Percentiles rank a stretch among this genome's conserved stretches.
These are phyloP conservation scores for Porites divaricata DNA, from an alignment of 92 coral and sea anemone genomes.

Conservation along the genomic window DNA sequence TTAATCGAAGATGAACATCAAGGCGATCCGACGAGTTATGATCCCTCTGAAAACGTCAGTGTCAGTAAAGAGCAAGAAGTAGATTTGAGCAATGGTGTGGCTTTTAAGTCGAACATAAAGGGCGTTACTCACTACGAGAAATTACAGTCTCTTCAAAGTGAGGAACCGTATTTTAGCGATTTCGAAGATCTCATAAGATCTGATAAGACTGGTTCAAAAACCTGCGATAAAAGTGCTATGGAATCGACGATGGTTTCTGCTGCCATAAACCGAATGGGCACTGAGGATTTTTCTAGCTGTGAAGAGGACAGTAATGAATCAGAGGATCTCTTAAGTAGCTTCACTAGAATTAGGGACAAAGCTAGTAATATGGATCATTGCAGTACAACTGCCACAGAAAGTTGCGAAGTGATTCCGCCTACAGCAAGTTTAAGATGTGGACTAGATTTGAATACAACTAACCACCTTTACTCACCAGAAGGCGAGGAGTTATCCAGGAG, in stretches of 20 bases:
- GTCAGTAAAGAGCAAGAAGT: background rate
- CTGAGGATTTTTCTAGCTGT: conserved; percentile 1
- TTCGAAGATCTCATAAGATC: background rate
- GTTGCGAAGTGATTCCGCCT: conserved; percentile 9
- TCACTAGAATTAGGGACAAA: conserved; percentile 22
- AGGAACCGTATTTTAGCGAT: background rate
- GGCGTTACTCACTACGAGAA: background rate
- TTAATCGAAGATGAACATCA: conserved; percentile 56
- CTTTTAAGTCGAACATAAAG: background rate
- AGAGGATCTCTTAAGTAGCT: background rate
- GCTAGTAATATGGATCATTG: background rate
- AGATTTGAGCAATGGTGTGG: background rate
- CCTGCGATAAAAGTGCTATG: background rate
- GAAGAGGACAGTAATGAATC: background rate
- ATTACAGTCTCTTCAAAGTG: background rate
- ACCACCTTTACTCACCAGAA: background rate
- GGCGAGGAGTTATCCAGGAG: no score
- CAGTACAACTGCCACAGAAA: background rate
- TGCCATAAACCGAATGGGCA: background rate
- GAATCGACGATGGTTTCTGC: background rate
- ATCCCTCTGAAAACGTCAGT: background rate
- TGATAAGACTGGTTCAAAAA: background rate
- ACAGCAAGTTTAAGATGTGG: background rate
- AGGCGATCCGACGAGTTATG: no score
- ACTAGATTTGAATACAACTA: background rate